Percentiles rank a stretch among this genome's conserved stretches.
phyloP scores from a whole-genome alignment of 2,797 vertebrate genomes.

The Cryptoblepharus egeriae region DNA sequence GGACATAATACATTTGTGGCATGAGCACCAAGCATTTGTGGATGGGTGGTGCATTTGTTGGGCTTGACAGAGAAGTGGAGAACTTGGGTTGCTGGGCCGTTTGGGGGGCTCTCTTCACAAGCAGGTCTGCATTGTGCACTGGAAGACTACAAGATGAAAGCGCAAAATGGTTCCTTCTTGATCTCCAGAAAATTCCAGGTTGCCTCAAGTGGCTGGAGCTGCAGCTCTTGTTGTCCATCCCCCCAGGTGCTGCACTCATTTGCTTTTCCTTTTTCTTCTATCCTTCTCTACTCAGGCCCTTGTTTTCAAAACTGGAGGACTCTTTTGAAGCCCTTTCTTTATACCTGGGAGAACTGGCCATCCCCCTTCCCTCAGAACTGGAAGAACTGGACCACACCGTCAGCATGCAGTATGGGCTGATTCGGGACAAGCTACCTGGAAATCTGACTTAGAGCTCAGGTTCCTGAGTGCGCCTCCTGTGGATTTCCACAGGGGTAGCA shows the following conservation, averaged over 20 bases:
- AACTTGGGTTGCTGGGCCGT: too few relatives aligned
- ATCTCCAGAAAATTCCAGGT: neutral
- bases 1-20: too few relatives aligned
- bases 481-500: conserved; percentile 22
- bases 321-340: conserved; percentile 91
- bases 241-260: conserved; percentile 2
- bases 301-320: conserved; percentile 95
- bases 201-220: too few relatives aligned
- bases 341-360: conserved; percentile 90
- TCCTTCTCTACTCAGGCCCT: conserved; percentile 79
- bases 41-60: too few relatives aligned
- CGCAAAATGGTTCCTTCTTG: neutral
- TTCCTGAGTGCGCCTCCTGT: conserved; percentile 56
- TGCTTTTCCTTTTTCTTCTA: neutral
- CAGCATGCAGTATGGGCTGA: conserved; percentile 83
- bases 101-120: too few relatives aligned
- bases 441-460: conserved; percentile 59
- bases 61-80: too few relatives aligned
- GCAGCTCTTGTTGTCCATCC: neutral
- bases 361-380: conserved; percentile 92
- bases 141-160: too few relatives aligned
- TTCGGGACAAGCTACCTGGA: conserved; percentile 74
- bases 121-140: too few relatives aligned
- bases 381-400: conserved; percentile 92
- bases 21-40: too few relatives aligned